Evolutionary conservation across 2,113 vertebrate species (phyloP).

Genomic region (Rallus limicola): DNA sequence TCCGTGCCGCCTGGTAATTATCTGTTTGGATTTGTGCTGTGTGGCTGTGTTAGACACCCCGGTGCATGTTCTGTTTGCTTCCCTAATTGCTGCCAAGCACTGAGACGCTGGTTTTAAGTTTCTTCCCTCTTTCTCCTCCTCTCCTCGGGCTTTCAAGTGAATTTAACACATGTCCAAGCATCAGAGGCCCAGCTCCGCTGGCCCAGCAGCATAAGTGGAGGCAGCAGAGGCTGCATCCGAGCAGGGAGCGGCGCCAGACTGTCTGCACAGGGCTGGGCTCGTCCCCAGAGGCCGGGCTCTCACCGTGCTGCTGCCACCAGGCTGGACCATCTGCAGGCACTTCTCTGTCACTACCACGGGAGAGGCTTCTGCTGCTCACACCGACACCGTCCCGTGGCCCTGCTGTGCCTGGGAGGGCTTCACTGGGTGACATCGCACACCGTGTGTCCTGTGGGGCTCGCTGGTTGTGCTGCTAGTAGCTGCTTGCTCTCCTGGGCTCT

Average conservation of each 20-base stretch:
- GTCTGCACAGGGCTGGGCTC: not conserved
- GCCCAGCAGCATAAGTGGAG: no score
- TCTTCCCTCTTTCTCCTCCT: not conserved
- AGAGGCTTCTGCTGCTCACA: not conserved
- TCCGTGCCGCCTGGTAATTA: not conserved
- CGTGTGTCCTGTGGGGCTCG: fast-evolving
- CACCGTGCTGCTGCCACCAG: not conserved
- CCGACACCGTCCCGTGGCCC: not conserved
- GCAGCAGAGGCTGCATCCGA: not conserved
- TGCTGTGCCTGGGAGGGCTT: fast-evolving
- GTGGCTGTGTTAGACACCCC: not conserved
- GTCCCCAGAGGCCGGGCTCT: not conserved
- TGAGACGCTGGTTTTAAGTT: not conserved
- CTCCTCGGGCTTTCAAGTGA: not conserved
- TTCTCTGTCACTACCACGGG: fast-evolving
- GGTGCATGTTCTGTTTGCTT: not conserved
- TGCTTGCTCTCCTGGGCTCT: fast-evolving
- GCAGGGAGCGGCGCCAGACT: not conserved
- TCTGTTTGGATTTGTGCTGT: not conserved
- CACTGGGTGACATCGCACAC: fast-evolving
- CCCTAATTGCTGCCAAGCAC: not conserved
- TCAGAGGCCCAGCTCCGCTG: not conserved
- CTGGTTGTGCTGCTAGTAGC: not conserved
- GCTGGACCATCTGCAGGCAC: not conserved
- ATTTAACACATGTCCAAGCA: not conserved